phyloP scores from a whole-genome alignment of 2,113 vertebrate genomes.

The Puntigrus tetrazona region DNA sequence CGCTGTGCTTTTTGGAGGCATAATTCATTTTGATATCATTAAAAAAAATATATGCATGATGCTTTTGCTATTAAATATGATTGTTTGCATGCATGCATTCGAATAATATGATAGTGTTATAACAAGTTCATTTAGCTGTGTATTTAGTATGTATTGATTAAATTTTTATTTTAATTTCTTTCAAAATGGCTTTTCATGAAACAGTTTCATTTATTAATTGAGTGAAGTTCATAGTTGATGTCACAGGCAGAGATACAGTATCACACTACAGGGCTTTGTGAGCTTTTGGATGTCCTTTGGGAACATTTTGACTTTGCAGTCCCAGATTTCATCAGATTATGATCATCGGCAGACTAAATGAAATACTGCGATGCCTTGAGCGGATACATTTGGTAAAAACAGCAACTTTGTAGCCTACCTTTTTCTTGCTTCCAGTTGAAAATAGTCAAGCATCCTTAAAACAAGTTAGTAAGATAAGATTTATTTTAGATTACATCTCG shows the following conservation, averaged over 20 bases:
- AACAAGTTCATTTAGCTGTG: neutral
- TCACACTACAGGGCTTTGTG: neutral
- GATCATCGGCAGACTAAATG: neutral
- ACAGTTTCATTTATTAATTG: neutral
- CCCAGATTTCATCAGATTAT: neutral
- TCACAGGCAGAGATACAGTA: neutral
- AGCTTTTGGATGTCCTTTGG: neutral
- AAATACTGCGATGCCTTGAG: neutral
- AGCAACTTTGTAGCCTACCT: neutral
- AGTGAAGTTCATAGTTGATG: neutral
- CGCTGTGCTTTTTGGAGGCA: neutral
- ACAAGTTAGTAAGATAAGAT: neutral
- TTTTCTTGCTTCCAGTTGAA: neutral
- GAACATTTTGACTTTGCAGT: neutral
- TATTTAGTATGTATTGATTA: neutral
- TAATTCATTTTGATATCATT: neutral
- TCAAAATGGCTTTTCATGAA: neutral
- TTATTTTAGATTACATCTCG: neutral
- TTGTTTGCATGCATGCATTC: neutral
- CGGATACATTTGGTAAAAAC: conserved; percentile 2
- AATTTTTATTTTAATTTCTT: neutral
- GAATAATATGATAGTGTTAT: neutral
- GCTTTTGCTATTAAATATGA: neutral
- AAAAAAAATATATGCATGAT: too few species aligned
- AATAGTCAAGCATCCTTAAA: neutral